These are phyloP conservation scores for Dendronephthya gigantea DNA, from an alignment of 64 coral and sea anemone species.

Conservation along the genomic window DNA sequence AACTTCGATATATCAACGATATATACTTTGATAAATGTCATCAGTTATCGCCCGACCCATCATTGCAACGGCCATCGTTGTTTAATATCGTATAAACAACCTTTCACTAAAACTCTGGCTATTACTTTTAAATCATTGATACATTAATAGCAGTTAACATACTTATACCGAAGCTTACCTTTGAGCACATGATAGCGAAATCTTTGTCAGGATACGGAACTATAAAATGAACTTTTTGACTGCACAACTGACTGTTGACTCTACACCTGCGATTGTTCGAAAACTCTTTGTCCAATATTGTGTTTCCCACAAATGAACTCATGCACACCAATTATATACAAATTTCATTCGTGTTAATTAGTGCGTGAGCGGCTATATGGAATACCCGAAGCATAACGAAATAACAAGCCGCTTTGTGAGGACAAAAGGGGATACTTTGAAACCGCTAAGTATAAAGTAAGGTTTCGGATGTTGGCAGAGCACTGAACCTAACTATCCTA, in stretches of 20 bases:
- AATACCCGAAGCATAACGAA: background rate
- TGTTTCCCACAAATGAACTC: background rate
- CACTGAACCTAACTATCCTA: too few relatives aligned
- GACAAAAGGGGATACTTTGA: background rate
- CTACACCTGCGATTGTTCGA: background rate
- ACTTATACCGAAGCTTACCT: background rate
- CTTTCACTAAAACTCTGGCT: too few relatives aligned
- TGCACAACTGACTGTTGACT: background rate
- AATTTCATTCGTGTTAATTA: background rate
- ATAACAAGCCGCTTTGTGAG: background rate
- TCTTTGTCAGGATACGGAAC: background rate
- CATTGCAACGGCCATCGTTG: too few relatives aligned
- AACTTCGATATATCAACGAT: too few relatives aligned
- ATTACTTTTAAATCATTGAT: too few relatives aligned
- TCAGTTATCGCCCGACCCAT: too few relatives aligned
- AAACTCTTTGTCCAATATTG: background rate
- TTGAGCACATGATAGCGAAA: background rate
- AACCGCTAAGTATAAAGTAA: too few relatives aligned
- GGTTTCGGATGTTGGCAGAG: too few relatives aligned
- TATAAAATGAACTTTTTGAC: background rate
- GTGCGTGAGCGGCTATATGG: background rate
- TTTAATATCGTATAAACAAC: too few relatives aligned
- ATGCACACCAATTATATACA: background rate
- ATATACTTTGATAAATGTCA: too few relatives aligned
- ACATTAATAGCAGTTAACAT: too few relatives aligned